Percentiles rank a stretch among this genome's conserved stretches.
These are phyloP conservation scores for Fragum sueziense DNA, from an alignment of 2,888 invertebrate genomes.

Conservation along the genomic window DNA sequence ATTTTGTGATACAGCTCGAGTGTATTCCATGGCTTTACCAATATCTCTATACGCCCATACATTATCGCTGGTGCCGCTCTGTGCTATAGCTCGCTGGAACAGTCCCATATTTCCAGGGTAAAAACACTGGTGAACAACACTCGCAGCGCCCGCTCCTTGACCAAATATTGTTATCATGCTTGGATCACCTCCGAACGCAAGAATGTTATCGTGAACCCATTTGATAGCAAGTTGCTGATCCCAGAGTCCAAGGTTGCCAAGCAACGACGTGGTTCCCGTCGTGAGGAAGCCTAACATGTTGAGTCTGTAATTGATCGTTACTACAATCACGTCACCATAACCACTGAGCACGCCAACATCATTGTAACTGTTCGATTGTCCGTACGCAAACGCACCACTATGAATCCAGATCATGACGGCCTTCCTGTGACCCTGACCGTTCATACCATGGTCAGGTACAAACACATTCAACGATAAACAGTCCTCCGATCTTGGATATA, in stretches of 20 bases:
- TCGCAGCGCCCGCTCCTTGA: not conserved
- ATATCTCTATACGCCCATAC: not conserved
- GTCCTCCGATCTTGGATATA: slow-evolving; percentile 48
- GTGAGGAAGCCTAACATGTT: not conserved
- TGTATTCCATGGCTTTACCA: not conserved
- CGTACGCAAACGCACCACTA: not conserved
- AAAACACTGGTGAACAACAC: slow-evolving; percentile 10
- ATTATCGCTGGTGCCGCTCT: not conserved
- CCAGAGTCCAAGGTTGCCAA: slow-evolving; percentile 15
- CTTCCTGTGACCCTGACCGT: not conserved
- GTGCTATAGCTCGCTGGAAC: slow-evolving; percentile 38
- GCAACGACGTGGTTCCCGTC: not conserved
- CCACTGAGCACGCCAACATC: not conserved
- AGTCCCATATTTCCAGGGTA: slow-evolving; percentile 33
- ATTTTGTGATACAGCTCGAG: not conserved
- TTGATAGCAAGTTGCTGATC: slow-evolving; percentile 13
- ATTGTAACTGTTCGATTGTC: slow-evolving; percentile 16
- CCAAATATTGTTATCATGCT: slow-evolving; percentile 5
- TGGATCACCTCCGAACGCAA: slow-evolving; percentile 5
- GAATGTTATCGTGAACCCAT: slow-evolving; percentile 14
- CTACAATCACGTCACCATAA: slow-evolving; percentile 7
- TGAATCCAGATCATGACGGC: slow-evolving; percentile 27
- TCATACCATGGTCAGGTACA: slow-evolving; percentile 22
- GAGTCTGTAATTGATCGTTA: slow-evolving; percentile 13
- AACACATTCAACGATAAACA: slow-evolving; percentile 63